Conservation (phyloP, 2,797 vertebrate species). For the Cuculus canorus region DNA sequence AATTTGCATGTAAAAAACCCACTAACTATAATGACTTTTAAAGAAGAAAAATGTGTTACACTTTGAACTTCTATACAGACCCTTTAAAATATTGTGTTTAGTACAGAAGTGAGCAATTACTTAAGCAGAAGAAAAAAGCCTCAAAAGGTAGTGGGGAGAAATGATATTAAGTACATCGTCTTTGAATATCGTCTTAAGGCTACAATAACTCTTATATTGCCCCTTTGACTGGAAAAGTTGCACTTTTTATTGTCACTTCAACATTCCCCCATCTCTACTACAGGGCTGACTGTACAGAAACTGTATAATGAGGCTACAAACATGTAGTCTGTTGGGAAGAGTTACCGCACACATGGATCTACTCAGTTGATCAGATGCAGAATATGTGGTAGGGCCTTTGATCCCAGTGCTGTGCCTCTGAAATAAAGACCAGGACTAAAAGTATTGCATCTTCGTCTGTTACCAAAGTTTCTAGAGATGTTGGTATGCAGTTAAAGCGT, state of each 20-base stretch:
- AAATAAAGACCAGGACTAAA: neutral
- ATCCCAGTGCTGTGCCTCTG: neutral
- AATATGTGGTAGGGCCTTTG: neutral
- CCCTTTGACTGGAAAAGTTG: neutral
- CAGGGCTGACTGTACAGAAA: neutral
- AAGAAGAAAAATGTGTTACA: neutral
- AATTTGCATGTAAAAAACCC: neutral
- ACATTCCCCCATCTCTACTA: neutral
- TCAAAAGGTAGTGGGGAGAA: neutral
- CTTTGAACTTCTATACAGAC: neutral
- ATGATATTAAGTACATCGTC: neutral
- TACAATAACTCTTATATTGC: neutral
- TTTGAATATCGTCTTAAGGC: neutral
- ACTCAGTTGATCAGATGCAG: neutral
- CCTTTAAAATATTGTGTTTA: neutral
- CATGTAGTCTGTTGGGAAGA: neutral
- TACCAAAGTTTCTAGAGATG: neutral
- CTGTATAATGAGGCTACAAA: neutral
- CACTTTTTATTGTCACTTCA: neutral
- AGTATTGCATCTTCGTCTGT: neutral
- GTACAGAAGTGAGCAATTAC: neutral
- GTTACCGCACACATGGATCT: rapidly evolving
- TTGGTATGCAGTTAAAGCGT: neutral
- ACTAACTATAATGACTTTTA: neutral
- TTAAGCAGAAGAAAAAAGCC: neutral